Evolutionary conservation across 2,888 invertebrate species (phyloP).

Genomic region (Hydriomena furcata): DNA sequence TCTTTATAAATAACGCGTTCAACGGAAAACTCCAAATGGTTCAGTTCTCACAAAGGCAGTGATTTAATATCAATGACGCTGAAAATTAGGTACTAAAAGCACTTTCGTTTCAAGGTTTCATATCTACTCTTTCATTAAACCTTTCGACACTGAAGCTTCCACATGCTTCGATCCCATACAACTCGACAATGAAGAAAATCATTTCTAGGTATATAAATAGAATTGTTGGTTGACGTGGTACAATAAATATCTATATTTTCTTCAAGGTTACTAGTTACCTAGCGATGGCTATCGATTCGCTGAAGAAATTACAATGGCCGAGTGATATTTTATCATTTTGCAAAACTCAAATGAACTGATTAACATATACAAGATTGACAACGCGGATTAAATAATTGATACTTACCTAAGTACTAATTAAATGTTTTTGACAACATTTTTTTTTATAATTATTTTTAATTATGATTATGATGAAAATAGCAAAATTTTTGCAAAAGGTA

Average conservation of each 20-base stretch:
- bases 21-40: neutral
- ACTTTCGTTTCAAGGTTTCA: slow-evolving; percentile 19
- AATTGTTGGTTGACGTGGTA: slow-evolving; percentile 21
- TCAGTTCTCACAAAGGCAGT: slow-evolving; percentile 4
- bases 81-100: slow-evolving; percentile 5
- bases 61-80: neutral
- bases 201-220: slow-evolving; percentile 30
- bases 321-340: neutral
- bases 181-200: slow-evolving; percentile 26
- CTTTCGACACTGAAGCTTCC: slow-evolving; percentile 16
- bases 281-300: slow-evolving; percentile 16
- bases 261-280: slow-evolving; percentile 20
- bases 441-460: no score
- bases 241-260: slow-evolving; percentile 11
- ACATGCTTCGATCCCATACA: slow-evolving; percentile 29
- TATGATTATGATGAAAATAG: no score
- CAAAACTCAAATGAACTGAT: no score
- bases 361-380: no score
- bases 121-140: neutral
- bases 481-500: no score
- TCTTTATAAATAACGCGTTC: no score
- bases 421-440: no score
- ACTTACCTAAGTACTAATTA: no score
- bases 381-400: no score
- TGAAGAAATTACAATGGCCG: neutral